phyloP scores from a whole-genome alignment of 30 jellyfish, hydroid and myxozoan genomes.

The Hydractinia echinata region DNA sequence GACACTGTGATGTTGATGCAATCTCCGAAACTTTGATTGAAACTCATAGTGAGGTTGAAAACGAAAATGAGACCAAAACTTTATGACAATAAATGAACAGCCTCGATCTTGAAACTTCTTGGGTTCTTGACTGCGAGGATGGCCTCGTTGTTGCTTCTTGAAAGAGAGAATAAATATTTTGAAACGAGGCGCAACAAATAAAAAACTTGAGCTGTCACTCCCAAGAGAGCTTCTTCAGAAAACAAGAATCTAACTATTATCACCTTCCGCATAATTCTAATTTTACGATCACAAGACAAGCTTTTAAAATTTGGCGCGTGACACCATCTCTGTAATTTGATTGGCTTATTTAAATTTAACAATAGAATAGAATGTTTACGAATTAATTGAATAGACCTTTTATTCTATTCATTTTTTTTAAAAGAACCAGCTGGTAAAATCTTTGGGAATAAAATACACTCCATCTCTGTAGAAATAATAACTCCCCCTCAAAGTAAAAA shows the following conservation, averaged over 20 bases:
- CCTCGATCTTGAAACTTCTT: background rate
- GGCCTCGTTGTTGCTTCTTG: conserved; percentile 11
- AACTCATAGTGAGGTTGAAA: background rate
- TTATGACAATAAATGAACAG: background rate
- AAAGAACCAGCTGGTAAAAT: background rate
- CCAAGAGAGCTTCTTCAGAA: too few species aligned
- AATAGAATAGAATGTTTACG: background rate
- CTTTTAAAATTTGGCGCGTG: conserved; percentile 11
- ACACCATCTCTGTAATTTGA: background rate
- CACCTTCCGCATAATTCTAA: too few species aligned
- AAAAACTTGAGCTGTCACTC: too few species aligned
- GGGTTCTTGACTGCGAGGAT: background rate
- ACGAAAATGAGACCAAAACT: background rate
- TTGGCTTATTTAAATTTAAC: background rate
- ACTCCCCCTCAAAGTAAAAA: too few species aligned
- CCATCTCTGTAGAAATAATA: background rate
- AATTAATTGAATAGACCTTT: background rate
- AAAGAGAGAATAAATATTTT: background rate
- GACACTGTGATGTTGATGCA: conserved; percentile 27
- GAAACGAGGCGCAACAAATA: background rate
- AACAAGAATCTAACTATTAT: too few species aligned
- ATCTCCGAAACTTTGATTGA: background rate
- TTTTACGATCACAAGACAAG: background rate
- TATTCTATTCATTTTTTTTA: background rate
- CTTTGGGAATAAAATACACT: background rate